Evolutionary conservation across 2,888 invertebrate species (phyloP).

Genomic region (Parnassius glacialis): DNA sequence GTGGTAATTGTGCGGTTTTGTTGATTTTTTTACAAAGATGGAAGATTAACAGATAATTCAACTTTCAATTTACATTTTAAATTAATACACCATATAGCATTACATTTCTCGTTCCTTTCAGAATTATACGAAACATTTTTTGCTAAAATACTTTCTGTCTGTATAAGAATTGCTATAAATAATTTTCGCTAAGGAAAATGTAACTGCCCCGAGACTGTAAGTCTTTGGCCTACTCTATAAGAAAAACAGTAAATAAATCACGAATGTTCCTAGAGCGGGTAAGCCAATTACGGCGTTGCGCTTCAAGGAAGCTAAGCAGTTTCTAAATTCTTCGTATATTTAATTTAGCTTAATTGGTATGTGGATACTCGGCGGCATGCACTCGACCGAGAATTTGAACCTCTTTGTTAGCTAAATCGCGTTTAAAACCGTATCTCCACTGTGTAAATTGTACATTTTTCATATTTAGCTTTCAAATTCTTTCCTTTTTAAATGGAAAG

Average conservation of each 20-base stretch:
- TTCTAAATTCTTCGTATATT: slow-evolving; percentile 81
- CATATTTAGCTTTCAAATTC: slow-evolving; percentile 10
- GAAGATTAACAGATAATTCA: slow-evolving; percentile 3
- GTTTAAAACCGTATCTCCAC: slow-evolving; percentile 61
- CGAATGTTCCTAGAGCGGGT: slow-evolving; percentile 65
- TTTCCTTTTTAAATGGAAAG: neutral
- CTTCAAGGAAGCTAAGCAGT: slow-evolving; percentile 79
- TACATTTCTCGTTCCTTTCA: too few relatives aligned
- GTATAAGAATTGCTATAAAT: slow-evolving; percentile 35
- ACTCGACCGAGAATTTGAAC: slow-evolving; percentile 75
- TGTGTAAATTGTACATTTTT: slow-evolving; percentile 23
- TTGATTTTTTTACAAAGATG: neutral
- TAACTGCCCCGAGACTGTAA: slow-evolving; percentile 38
- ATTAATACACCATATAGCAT: neutral
- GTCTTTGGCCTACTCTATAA: slow-evolving; percentile 39
- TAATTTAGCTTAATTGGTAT: slow-evolving; percentile 79
- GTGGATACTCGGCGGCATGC: slow-evolving; percentile 68
- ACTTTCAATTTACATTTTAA: slow-evolving; percentile 6
- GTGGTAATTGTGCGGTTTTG: neutral
- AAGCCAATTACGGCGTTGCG: slow-evolving; percentile 78
- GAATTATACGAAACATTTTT: slow-evolving; percentile 4
- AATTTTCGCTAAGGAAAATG: slow-evolving; percentile 42
- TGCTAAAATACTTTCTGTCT: slow-evolving; percentile 8
- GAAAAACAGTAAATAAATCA: slow-evolving; percentile 68
- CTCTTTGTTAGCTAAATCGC: slow-evolving; percentile 71